A percentile compares a stretch with the other conserved stretches of the same genome.
These are phyloP conservation scores for Pheosia gnoma DNA, from an alignment of 2,888 invertebrate genomes.

Conservation along the genomic window DNA sequence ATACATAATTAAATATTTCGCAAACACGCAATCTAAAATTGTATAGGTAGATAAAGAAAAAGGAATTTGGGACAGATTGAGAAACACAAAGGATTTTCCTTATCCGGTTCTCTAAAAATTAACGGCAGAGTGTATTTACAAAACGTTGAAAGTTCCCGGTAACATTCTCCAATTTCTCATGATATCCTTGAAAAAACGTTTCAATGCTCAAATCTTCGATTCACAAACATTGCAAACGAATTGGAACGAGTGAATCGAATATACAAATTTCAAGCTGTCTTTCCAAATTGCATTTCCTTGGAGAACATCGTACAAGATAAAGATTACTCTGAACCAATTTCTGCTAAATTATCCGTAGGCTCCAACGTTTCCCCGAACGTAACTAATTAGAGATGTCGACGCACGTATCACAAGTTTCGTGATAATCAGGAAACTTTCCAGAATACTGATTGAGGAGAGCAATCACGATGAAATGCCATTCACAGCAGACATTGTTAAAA, in stretches of 20 bases:
- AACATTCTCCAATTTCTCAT: neutral
- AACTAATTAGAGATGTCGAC: constrained; percentile 3
- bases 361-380: neutral
- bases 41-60: too few relatives aligned
- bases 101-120: neutral
- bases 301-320: neutral
- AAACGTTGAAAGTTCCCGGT: neutral
- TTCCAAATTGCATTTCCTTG: neutral
- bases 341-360: neutral
- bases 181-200: too few relatives aligned
- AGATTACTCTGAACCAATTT: neutral
- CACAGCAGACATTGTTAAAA: neutral
- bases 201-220: too few relatives aligned
- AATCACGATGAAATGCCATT: constrained; percentile 6
- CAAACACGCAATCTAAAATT: too few relatives aligned
- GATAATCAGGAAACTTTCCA: constrained; percentile 5
- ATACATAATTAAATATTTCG: too few relatives aligned
- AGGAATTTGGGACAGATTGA: neutral
- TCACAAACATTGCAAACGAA: too few relatives aligned
- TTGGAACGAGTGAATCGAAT: too few relatives aligned
- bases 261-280: too few relatives aligned
- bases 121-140: neutral
- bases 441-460: constrained; percentile 6
- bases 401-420: constrained; percentile 1
- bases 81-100: neutral